Base-by-base conservation (phyloP, 2,113 vertebrate species). In the Peromyscus californicus region DNA sequence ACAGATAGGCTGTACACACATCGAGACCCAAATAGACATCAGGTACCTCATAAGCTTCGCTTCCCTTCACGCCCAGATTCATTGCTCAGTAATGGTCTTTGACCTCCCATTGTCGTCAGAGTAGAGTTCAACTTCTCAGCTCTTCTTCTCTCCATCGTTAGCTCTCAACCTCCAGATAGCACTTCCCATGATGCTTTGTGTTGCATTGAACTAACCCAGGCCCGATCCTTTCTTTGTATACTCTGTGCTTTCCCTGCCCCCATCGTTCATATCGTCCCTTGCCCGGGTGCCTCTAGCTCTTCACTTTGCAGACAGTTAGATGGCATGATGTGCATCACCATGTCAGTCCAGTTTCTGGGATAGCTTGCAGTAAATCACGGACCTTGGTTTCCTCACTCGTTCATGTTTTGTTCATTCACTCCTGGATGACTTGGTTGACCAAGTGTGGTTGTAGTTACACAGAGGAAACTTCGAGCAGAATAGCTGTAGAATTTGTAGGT, bases 61-160 rank as follows among this genome's bases (percentile, higher is more conserved):
- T 51, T 51, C 51, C 15, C 83, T 90, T 76, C 51, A n/a, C 19
- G 65, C 36, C 76, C 39, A 93, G 48, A 85, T 9, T 9, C 29
- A 57, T 76, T 57, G 76, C 51, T 95, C 63, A 85, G 51, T 94
- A 96, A 80, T 36, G 15, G 61, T 84, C 54, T 67, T 61, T 65
- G 39, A 61, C 72, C 57, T 42, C 69, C 75, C 42, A 59, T 85
- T 69, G 26, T 45, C 36, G 83, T 83, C 36, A 78, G 82, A 90
- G 67, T 75, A 21, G 91, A 95, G 61, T 42, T 15, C 65, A 93
- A 39, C 33, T 31, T 67, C 26, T 87, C 59, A 83, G 11, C 5
- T 29, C 42, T 2, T 16, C 57, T 31, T 70, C 21, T 29, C 7
- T 90, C 42, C 10, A 2, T 26, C 57, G 36, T 83, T 61, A 85